Percentiles rank a stretch among this genome's conserved stretches.
Evolutionary conservation across 2,888 invertebrate species (phyloP).

Genomic region (Leucophenga maculata): DNA sequence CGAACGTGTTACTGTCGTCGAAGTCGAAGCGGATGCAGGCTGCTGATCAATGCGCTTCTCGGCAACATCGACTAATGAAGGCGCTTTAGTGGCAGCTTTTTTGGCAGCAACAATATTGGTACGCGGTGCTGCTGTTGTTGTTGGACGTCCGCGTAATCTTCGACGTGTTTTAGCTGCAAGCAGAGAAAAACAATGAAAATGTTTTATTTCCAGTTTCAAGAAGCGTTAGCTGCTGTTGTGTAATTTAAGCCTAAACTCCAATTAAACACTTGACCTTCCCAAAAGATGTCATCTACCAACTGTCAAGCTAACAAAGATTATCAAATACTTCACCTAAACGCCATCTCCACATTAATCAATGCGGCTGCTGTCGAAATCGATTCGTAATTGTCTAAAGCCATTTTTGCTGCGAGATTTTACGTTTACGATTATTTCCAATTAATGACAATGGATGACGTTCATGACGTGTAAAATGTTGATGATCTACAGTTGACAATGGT

Average conservation of each 20-base stretch:
- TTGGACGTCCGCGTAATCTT: slow-evolving; percentile 65
- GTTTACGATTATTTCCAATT: slow-evolving; percentile 50
- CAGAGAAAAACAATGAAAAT: background rate
- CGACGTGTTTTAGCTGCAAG: slow-evolving; percentile 68
- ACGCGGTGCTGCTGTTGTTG: slow-evolving; percentile 73
- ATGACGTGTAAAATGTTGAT: slow-evolving; percentile 2
- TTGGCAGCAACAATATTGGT: slow-evolving; percentile 74
- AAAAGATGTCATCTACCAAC: slow-evolving; percentile 31
- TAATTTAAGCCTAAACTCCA: too few relatives aligned
- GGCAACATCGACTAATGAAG: slow-evolving; percentile 41
- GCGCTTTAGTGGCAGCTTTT: slow-evolving; percentile 53
- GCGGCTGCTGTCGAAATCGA: slow-evolving; percentile 36
- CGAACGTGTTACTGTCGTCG: slow-evolving; percentile 76
- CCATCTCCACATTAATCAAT: slow-evolving; percentile 37
- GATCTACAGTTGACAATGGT: slow-evolving; percentile 6
- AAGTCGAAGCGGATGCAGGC: slow-evolving; percentile 73
- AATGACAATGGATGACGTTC: slow-evolving; percentile 40
- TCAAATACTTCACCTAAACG: slow-evolving; percentile 4
- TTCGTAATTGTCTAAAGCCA: slow-evolving; percentile 38
- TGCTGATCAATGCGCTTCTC: slow-evolving; percentile 76
- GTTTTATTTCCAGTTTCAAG: too few relatives aligned
- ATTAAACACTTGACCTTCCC: slow-evolving; percentile 14
- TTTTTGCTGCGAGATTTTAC: slow-evolving; percentile 37
- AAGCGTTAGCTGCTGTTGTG: too few relatives aligned
- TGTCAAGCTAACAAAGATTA: slow-evolving; percentile 24